These are phyloP conservation scores for Tachuris rubrigastra DNA, from an alignment of 2,113 vertebrate genomes.

Conservation along the genomic window DNA sequence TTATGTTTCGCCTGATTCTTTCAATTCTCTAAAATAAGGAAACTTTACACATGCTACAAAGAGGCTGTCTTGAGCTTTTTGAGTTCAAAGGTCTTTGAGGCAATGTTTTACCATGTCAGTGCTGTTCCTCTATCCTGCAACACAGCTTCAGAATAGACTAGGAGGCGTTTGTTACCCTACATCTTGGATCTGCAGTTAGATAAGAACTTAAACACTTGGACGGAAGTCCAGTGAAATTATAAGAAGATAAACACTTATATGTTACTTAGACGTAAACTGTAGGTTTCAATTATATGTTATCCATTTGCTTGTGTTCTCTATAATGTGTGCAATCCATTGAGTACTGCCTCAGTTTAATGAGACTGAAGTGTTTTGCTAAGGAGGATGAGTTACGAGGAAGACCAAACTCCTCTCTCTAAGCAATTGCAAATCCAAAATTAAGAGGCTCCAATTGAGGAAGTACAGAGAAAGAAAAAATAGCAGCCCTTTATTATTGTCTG, in stretches of 20 bases:
- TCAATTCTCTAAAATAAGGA: neutral
- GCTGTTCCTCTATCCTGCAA: neutral
- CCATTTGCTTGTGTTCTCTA: neutral
- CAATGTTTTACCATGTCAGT: neutral
- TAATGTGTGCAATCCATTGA: neutral
- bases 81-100: neutral
- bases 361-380: too few species aligned
- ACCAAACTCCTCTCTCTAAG: too few species aligned
- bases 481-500: too few species aligned
- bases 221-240: neutral
- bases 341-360: too few species aligned
- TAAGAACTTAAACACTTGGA: neutral
- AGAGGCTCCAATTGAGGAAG: too few species aligned
- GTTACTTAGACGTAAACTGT: neutral
- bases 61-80: neutral
- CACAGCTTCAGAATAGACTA: neutral
- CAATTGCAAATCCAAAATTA: too few species aligned
- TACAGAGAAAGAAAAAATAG: too few species aligned
- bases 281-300: neutral
- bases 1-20: neutral
- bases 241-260: neutral
- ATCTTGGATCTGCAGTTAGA: neutral
- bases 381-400: too few species aligned
- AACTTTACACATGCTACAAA: neutral
- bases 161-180: neutral